These are phyloP conservation scores for Onchidella celtica DNA, from an alignment of 2,888 invertebrate species.

Conservation along the genomic window DNA sequence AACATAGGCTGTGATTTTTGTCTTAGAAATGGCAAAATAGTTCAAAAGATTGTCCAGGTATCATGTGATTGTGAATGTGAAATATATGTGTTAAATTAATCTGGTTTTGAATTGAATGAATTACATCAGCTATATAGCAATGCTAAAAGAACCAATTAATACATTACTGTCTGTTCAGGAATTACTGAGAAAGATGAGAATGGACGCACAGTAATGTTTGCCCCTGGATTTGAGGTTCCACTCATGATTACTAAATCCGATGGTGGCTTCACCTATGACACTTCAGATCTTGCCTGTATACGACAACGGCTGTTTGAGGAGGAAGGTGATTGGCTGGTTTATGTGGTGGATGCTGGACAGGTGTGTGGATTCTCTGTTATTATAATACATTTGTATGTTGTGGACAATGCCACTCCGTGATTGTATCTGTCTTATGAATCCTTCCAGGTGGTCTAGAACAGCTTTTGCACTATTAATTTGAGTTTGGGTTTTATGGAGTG, in stretches of 20 bases:
- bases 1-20: too few species aligned
- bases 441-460: too few species aligned
- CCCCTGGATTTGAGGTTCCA: constrained; percentile 84
- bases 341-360: constrained; percentile 97
- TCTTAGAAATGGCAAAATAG: neutral
- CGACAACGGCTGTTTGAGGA: constrained; percentile 86
- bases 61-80: too few species aligned
- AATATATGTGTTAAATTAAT: too few species aligned
- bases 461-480: too few species aligned
- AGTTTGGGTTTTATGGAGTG: too few species aligned
- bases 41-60: neutral
- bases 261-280: constrained; percentile 98
- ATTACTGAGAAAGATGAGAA: constrained; percentile 82
- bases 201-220: constrained; percentile 84
- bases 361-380: constrained; percentile 74
- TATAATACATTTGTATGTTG: too few species aligned
- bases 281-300: constrained; percentile 97
- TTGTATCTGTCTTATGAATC: too few species aligned
- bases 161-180: constrained; percentile 44
- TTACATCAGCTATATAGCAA: too few species aligned
- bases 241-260: constrained; percentile 97
- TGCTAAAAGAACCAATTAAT: too few species aligned
- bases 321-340: constrained; percentile 92
- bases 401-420: too few species aligned
- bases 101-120: too few species aligned